Evolutionary conservation across 2,113 vertebrate genomes (phyloP).

Genomic region (Eudyptes chrysolophus): DNA sequence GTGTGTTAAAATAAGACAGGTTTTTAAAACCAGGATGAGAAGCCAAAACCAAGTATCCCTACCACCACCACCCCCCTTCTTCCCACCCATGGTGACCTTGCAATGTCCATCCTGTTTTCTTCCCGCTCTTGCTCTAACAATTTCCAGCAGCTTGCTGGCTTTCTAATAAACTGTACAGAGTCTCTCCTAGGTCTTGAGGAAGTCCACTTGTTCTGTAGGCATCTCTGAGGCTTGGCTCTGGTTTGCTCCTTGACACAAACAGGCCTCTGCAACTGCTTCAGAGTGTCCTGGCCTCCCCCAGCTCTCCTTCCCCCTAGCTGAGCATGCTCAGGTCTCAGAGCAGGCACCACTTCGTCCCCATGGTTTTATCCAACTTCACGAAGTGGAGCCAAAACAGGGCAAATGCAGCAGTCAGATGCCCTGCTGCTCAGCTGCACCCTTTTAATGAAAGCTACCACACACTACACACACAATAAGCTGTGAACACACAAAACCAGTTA

Average conservation of each 20-base stretch:
- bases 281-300: background rate
- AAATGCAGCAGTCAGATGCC: background rate
- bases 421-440: background rate
- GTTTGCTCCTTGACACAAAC: background rate
- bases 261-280: background rate
- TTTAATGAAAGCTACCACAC: background rate
- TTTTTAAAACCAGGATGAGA: background rate
- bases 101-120: background rate
- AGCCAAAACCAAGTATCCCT: background rate
- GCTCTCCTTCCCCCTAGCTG: background rate
- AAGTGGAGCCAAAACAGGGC: background rate
- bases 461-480: background rate
- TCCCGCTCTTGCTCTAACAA: background rate
- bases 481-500: background rate
- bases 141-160: background rate
- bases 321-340: background rate
- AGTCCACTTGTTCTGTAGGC: background rate
- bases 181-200: background rate
- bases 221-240: background rate
- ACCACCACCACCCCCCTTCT: accelerated
- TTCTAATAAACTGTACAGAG: background rate
- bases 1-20: background rate
- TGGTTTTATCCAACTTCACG: background rate
- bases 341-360: accelerated
- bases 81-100: background rate